A percentile compares a stretch with the other conserved stretches of the same genome.
phyloP scores from a whole-genome alignment of 1,140 invertebrate genomes.

The Ridgeia piscesae region DNA sequence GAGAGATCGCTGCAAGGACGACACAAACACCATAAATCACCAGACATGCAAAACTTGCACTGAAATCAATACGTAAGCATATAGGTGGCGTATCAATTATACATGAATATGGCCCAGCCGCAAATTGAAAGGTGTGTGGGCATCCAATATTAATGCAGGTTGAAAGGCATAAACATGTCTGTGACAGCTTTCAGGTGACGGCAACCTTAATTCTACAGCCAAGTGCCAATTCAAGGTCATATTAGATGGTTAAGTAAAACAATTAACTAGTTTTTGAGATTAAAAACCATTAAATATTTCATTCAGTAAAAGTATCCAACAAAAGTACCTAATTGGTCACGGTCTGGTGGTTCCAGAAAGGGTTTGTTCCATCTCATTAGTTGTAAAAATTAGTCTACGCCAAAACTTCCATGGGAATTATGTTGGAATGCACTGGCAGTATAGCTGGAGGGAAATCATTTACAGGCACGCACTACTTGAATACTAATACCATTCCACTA shows the following conservation, averaged over 20 bases:
- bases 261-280: neutral
- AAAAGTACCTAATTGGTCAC: neutral
- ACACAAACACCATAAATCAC: slow-evolving; percentile 20
- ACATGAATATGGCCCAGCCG: neutral
- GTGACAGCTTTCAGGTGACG: neutral
- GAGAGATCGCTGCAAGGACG: slow-evolving; percentile 58
- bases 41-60: slow-evolving; percentile 20
- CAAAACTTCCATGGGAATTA: neutral
- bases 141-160: slow-evolving; percentile 4
- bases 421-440: neutral
- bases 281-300: neutral
- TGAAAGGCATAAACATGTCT: neutral
- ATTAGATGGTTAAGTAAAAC: neutral
- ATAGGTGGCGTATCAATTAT: neutral
- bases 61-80: slow-evolving; percentile 11
- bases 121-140: neutral
- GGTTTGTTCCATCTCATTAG: neutral
- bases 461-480: neutral
- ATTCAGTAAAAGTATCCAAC: neutral
- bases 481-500: neutral
- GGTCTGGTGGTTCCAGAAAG: neutral
- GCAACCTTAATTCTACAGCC: neutral
- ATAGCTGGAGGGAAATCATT: neutral
- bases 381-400: neutral
- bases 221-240: neutral